phyloP scores from a whole-genome alignment of 2,113 vertebrate genomes.

The Otocyon megalotis region DNA sequence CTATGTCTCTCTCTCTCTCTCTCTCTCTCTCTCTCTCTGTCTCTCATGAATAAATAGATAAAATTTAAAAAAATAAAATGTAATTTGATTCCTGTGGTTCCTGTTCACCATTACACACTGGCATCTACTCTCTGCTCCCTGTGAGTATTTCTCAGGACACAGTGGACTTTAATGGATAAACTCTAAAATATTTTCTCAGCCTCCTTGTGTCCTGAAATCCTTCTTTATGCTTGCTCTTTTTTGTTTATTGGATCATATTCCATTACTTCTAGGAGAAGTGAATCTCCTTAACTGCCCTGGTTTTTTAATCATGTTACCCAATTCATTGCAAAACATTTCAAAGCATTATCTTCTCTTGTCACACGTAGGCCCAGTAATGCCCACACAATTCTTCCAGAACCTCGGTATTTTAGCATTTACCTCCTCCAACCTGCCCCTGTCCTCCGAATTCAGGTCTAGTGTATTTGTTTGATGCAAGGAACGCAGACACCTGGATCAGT shows the following conservation, averaged over 20 bases:
- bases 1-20: too few relatives aligned
- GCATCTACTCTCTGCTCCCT: not conserved
- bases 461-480: not conserved
- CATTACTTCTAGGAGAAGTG: not conserved
- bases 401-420: not conserved
- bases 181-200: not conserved
- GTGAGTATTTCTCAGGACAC: not conserved
- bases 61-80: not conserved
- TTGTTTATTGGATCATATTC: not conserved
- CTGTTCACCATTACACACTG: not conserved
- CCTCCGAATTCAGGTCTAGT: not conserved
- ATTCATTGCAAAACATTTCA: not conserved
- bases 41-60: too few relatives aligned
- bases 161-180: not conserved
- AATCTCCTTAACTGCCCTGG: not conserved
- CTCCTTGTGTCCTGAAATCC: not conserved
- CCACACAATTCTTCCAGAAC: not conserved
- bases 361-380: not conserved
- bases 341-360: slow-evolving; percentile 33
- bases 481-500: not conserved
- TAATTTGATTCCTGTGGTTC: not conserved
- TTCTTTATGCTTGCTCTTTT: not conserved
- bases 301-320: slow-evolving; percentile 26
- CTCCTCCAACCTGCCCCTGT: not conserved
- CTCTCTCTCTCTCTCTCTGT: too few relatives aligned